Evolutionary conservation across 1,140 invertebrate species (phyloP), one percentile per base, ranked within the genome.

Genomic region (Caerostris extrusa): DNA sequence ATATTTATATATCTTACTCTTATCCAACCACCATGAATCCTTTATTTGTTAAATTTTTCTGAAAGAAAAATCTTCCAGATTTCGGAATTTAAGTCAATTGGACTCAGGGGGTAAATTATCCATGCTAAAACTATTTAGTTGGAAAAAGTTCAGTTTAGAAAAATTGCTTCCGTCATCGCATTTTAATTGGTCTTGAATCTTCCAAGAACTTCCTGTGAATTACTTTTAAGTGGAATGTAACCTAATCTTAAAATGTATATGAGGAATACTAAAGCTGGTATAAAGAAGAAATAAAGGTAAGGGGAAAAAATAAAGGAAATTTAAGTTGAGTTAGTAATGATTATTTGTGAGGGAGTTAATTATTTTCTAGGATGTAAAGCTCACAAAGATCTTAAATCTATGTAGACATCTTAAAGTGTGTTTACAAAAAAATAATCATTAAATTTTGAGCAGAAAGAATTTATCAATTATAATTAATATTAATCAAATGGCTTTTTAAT

Each of bases 1-100:
- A 71, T 71, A 71, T 71, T 71, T 71, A 71, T 71, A 71, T 71
- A 71, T 71, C 12, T 71, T 71, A 71, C 69, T 34, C 69, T 71
- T 71, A 71, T 71, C 69, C 7, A 10, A 50, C 19, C 19, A 71
- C 5, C 6, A 8, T 7, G 69, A 71, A 71, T 34, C 34, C 8
- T 71, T n/a, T n/a, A n/a, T 34, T 34, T 34, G 0, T 34, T 34
- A 34, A 34, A 34, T 34, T 34, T 71, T 71, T 71, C 19, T 71
- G 3, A 71, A 17, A 71, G 34, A 71, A 71, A 71, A 71, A 7
- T 71, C 69, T n/a, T 8, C 34, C 19, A 71, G 69, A 71, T 71
- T 71, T 71, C 69, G 69, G 34, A 71, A 71, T 71, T 71, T 8
- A 34, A 71, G 69, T 71, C 69, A 71, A 71, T 71, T 71, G 69